Percentiles rank a stretch among this genome's conserved stretches.
These are phyloP conservation scores for Drosophila seclusa DNA, from an alignment of 2,888 invertebrate species.

Conservation along the genomic window DNA sequence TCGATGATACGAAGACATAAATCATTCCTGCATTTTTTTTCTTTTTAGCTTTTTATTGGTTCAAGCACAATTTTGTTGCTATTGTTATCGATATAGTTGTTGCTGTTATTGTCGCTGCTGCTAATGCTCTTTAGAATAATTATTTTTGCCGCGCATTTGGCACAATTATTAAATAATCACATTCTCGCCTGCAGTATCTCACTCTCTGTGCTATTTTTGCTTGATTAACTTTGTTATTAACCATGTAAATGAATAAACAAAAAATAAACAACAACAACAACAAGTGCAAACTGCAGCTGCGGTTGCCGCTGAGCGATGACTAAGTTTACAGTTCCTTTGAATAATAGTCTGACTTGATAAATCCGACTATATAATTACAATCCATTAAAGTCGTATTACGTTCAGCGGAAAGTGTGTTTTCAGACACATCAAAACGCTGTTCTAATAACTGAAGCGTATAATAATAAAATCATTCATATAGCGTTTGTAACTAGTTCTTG, in stretches of 20 bases:
- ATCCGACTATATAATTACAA: conserved; percentile 55
- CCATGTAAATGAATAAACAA: conserved; percentile 35
- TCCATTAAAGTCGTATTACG: conserved; percentile 29
- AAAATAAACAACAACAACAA: conserved; percentile 32
- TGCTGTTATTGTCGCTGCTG: conserved; percentile 24
- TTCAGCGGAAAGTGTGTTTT: conserved; percentile 24
- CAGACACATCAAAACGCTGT: conserved; percentile 1
- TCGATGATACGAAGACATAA: neutral
- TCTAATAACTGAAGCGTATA: neutral
- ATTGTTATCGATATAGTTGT: conserved; percentile 26
- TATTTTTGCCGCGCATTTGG: conserved; percentile 75
- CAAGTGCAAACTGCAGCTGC: conserved; percentile 42
- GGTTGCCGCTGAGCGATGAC: conserved; percentile 35
- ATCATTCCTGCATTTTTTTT: conserved; percentile 16
- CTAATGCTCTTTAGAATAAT: conserved; percentile 50
- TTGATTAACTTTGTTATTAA: conserved; percentile 73
- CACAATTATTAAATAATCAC: conserved; percentile 78
- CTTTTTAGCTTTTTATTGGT: conserved; percentile 55
- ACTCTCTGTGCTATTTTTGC: conserved; percentile 70
- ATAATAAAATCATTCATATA: neutral
- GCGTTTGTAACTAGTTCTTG: neutral
- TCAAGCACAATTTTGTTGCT: conserved; percentile 45
- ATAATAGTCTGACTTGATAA: conserved; percentile 49
- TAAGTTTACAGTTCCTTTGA: conserved; percentile 41
- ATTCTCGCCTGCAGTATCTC: conserved; percentile 57